phyloP scores from a whole-genome alignment of 2,888 invertebrate genomes.

The Patella pellucida region DNA sequence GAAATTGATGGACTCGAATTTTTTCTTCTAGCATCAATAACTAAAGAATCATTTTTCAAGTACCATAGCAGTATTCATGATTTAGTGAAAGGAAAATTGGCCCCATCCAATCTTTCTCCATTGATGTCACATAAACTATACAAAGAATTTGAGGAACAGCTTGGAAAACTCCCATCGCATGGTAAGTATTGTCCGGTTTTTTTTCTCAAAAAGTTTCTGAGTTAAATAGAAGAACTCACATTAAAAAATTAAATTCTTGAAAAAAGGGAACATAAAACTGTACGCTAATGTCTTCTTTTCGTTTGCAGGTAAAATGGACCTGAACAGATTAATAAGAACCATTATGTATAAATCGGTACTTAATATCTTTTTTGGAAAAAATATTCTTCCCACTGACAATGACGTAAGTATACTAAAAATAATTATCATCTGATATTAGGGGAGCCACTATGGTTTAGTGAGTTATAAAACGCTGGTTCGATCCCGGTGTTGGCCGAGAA shows the following conservation, averaged over 20 bases:
- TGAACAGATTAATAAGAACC: slow-evolving; percentile 44
- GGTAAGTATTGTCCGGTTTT: slow-evolving; percentile 31
- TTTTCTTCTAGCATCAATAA: slow-evolving; percentile 50
- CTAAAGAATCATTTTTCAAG: slow-evolving; percentile 50
- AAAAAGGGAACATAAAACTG: too few species aligned
- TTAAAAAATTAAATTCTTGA: too few species aligned
- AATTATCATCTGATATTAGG: too few species aligned
- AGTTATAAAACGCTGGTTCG: too few species aligned
- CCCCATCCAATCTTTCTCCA: slow-evolving; percentile 44
- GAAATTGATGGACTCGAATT: too few species aligned
- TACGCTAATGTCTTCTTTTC: not conserved
- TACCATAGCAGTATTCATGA: slow-evolving; percentile 64
- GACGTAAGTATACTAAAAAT: slow-evolving; percentile 33
- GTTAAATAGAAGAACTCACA: not conserved
- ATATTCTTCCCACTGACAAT: slow-evolving; percentile 43
- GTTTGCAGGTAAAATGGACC: slow-evolving; percentile 47
- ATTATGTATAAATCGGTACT: slow-evolving; percentile 60
- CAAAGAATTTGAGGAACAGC: slow-evolving; percentile 45
- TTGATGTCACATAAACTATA: slow-evolving; percentile 42
- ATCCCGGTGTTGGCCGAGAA: too few species aligned
- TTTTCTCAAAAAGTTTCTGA: not conserved
- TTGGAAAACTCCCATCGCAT: slow-evolving; percentile 32
- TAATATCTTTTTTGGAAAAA: slow-evolving; percentile 60
- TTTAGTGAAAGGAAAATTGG: slow-evolving; percentile 59
- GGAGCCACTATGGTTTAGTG: too few species aligned